These are phyloP conservation scores for Hystrix cristata DNA, from an alignment of 2,113 vertebrate species.

Conservation along the genomic window DNA sequence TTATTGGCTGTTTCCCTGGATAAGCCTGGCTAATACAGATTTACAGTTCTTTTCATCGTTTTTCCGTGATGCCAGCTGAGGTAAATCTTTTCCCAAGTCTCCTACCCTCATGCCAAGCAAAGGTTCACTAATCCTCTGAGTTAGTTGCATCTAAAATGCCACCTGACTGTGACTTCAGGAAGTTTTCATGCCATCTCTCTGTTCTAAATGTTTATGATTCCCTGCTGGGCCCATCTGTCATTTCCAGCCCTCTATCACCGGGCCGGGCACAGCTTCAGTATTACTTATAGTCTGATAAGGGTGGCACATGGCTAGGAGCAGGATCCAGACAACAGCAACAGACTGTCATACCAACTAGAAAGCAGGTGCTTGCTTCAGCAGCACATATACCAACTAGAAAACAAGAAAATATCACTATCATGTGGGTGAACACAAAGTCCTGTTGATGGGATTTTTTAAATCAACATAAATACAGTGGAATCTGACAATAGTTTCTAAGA, in stretches of 20 bases:
- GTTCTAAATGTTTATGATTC: not conserved
- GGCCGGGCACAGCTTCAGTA: not conserved
- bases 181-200: not conserved
- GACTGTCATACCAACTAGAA: not conserved
- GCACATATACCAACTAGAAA: not conserved
- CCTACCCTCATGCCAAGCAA: not conserved
- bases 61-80: not conserved
- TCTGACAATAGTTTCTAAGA: not conserved
- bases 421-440: not conserved
- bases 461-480: not conserved
- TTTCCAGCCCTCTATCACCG: not conserved
- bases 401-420: not conserved
- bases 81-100: not conserved
- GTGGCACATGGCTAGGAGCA: not conserved
- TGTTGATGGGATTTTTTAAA: not conserved
- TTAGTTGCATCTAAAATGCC: not conserved
- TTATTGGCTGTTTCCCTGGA: not conserved
- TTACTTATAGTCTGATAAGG: constrained; percentile 5
- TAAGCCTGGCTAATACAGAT: not conserved
- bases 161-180: not conserved
- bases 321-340: not conserved
- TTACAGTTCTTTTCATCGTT: not conserved
- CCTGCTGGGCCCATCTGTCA: too few relatives aligned
- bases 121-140: not conserved
- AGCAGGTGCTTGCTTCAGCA: not conserved